Conservation (phyloP, 2,113 vertebrate species). For the Callopanchax toddi region DNA sequence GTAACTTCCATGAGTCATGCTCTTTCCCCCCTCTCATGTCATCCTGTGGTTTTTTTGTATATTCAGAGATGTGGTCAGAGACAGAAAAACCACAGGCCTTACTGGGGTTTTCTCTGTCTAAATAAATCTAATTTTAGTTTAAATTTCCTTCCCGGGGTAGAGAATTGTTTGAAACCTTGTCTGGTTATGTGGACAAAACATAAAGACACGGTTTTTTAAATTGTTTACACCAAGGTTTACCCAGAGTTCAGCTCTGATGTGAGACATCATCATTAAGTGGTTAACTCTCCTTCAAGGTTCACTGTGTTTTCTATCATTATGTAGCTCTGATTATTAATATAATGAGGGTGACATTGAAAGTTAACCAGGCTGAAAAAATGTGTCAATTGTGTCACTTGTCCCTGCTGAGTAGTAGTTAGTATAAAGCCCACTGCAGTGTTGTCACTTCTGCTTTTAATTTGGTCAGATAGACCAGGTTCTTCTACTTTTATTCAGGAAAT, state of each 20-base stretch:
- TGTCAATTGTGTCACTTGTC: constrained; percentile 27
- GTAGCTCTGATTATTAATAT: constrained; percentile 39
- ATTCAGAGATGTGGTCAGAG: constrained; percentile 17
- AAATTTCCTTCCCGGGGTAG: constrained; percentile 15
- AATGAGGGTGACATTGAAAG: constrained; percentile 44
- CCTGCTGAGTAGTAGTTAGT: constrained; percentile 25
- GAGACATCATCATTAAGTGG: constrained; percentile 18
- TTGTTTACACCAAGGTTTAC: constrained; percentile 3
- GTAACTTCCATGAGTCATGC: not conserved
- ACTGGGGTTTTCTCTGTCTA: constrained; percentile 3
- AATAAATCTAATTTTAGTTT: constrained; percentile 27
- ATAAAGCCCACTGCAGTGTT: not conserved
- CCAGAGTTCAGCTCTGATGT: constrained; percentile 5
- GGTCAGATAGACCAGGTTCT: too few species aligned
- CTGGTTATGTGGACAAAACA: constrained; percentile 7
- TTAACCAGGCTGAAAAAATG: constrained; percentile 28
- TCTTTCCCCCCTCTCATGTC: not conserved
- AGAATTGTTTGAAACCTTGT: constrained; percentile 10
- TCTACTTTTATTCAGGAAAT: too few species aligned
- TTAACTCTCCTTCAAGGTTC: constrained; percentile 19
- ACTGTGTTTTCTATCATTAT: constrained; percentile 10
- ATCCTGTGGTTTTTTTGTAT: constrained; percentile 15
- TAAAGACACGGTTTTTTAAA: constrained; percentile 9
- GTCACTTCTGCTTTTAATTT: not conserved
- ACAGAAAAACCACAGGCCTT: constrained; percentile 16